These are phyloP conservation scores for Entomobrya proxima DNA, from an alignment of 2,888 invertebrate genomes.

Conservation along the genomic window DNA sequence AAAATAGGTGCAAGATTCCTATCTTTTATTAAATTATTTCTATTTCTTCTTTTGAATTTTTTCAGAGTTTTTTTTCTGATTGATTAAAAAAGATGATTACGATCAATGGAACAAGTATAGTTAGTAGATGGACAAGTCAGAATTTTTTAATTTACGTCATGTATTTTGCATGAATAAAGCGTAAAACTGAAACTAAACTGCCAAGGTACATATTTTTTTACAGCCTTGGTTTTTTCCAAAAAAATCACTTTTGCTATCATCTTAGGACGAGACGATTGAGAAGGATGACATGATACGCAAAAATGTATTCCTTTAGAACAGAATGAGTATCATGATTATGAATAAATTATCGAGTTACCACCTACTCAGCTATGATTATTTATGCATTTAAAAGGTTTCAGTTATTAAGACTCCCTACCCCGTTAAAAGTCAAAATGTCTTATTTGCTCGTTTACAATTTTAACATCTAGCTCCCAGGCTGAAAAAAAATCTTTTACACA, in stretches of 20 bases:
- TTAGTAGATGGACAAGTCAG: background rate
- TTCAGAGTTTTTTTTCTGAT: background rate
- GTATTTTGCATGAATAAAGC: background rate
- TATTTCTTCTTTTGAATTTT: slow-evolving; percentile 7
- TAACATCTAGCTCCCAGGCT: background rate
- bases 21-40: background rate
- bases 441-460: background rate
- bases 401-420: background rate
- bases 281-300: background rate
- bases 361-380: slow-evolving; percentile 16
- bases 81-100: background rate
- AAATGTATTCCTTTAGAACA: background rate
- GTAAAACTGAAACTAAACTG: background rate
- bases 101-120: background rate
- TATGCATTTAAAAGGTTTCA: background rate
- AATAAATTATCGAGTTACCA: slow-evolving; percentile 42
- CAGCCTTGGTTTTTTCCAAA: background rate
- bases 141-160: slow-evolving; percentile 12
- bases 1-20: background rate
- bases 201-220: background rate
- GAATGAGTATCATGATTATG: slow-evolving; percentile 20
- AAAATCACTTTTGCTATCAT: background rate
- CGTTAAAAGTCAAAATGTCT: background rate
- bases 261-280: background rate
- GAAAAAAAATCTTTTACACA: background rate